These are phyloP conservation scores for Pelodytes ibericus DNA, from an alignment of 2,797 vertebrate genomes.

Conservation along the genomic window DNA sequence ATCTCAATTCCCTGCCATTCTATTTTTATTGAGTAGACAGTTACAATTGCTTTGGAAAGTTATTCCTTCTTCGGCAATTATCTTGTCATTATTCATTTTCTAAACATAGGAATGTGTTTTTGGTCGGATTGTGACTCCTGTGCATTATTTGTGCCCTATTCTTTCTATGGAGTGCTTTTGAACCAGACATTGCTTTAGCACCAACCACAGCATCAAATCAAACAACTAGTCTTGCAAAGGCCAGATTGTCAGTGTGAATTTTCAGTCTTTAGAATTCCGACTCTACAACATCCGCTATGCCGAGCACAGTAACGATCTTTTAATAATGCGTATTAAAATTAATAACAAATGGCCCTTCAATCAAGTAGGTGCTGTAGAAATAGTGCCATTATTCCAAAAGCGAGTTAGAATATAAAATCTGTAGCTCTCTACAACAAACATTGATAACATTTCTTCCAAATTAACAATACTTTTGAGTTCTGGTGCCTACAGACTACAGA, in stretches of 20 bases:
- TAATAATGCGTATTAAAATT: constrained; percentile 15
- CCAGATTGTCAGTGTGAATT: neutral
- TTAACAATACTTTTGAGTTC: neutral
- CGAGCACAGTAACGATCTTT: constrained; percentile 5
- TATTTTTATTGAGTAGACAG: too few relatives aligned
- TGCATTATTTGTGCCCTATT: too few relatives aligned
- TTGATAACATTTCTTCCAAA: neutral
- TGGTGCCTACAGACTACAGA: too few relatives aligned
- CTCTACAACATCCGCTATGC: neutral
- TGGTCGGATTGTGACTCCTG: too few relatives aligned
- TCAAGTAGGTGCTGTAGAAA: constrained; percentile 14
- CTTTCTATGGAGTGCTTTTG: neutral
- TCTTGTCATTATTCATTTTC: too few relatives aligned
- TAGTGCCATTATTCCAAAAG: constrained; percentile 6
- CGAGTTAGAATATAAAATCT: neutral
- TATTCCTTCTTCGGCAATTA: too few relatives aligned
- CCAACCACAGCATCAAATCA: neutral
- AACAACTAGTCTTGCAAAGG: neutral
- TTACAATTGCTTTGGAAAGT: too few relatives aligned
- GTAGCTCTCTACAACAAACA: neutral
- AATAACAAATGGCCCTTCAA: constrained; percentile 12
- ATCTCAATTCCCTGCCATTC: too few relatives aligned
- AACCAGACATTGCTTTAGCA: neutral
- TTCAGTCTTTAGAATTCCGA: neutral
- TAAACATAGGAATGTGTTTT: too few relatives aligned